phyloP scores from a whole-genome alignment of 2,113 vertebrate species.

The Petrocephalus microphthalmus region DNA sequence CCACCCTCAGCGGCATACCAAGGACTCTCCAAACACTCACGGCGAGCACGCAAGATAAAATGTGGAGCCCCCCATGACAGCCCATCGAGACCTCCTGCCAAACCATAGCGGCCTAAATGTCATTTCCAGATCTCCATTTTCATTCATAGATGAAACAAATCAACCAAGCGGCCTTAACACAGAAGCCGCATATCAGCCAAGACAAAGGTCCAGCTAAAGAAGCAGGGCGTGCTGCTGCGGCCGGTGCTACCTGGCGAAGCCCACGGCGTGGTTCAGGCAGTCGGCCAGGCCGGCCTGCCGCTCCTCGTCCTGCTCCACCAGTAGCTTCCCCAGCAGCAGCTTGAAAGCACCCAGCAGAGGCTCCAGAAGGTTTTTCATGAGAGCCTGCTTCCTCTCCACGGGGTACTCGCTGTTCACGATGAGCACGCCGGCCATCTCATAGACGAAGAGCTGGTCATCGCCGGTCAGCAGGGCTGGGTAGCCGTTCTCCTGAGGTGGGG shows the following conservation, averaged over 20 bases:
- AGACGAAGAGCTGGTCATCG: constrained; percentile 96
- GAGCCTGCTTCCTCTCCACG: constrained; percentile 79
- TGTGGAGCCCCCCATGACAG: not conserved
- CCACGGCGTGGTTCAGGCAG: constrained; percentile 90
- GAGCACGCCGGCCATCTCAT: constrained; percentile 88
- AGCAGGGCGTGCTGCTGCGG: not conserved
- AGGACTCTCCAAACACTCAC: not conserved
- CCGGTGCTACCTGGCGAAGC: constrained; percentile 81
- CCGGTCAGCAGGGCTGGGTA: constrained; percentile 82
- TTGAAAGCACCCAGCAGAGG: constrained; percentile 89
- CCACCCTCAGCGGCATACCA: not conserved
- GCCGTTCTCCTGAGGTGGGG: constrained; percentile 77
- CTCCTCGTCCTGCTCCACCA: constrained; percentile 80
- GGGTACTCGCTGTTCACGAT: constrained; percentile 88
- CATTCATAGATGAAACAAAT: not conserved
- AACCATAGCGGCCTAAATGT: not conserved
- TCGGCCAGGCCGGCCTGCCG: constrained; percentile 78
- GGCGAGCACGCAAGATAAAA: not conserved
- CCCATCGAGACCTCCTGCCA: not conserved
- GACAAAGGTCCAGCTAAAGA: not conserved
- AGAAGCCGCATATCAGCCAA: not conserved
- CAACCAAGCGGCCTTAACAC: not conserved
- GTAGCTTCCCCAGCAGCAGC: constrained; percentile 79
- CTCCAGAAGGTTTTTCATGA: constrained; percentile 87
- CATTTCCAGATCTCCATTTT: not conserved